Evolutionary conservation across 1,140 invertebrate species (phyloP).

Genomic region (Drosophila obscura): DNA sequence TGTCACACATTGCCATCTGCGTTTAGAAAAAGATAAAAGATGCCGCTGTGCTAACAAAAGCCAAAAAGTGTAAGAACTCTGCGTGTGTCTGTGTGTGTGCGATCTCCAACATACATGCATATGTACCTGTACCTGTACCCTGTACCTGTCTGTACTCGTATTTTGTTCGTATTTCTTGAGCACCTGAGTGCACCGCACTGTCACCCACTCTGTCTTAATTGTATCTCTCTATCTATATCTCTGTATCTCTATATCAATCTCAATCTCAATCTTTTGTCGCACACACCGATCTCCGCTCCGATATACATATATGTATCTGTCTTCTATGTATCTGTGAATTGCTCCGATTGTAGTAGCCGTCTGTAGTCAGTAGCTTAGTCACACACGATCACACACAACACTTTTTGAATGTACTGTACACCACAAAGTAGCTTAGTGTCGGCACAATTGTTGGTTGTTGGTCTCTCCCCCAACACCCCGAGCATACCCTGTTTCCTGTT

Average conservation of each 20-base stretch:
- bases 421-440: conserved; percentile 41
- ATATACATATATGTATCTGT: neutral
- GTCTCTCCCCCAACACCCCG: neutral
- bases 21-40: conserved; percentile 83
- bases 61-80: conserved; percentile 82
- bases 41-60: conserved; percentile 71
- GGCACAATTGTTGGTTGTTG: conserved; percentile 9
- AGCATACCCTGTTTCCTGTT: conserved; percentile 40
- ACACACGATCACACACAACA: conserved; percentile 13
- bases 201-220: conserved; percentile 38
- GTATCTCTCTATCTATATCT: conserved; percentile 18
- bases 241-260: neutral
- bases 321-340: conserved; percentile 13
- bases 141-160: conserved; percentile 17
- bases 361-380: conserved; percentile 39
- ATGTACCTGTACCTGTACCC: neutral
- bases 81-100: conserved; percentile 59
- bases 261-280: no score
- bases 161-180: conserved; percentile 26
- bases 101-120: conserved; percentile 6
- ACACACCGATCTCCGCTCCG: conserved; percentile 30
- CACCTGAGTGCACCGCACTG: conserved; percentile 49
- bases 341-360: conserved; percentile 45
- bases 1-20: conserved; percentile 23
- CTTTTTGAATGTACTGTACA: conserved; percentile 32